Base-by-base conservation (phyloP, 2,797 vertebrate species). In the Sebastiscus albofasciatus region DNA sequence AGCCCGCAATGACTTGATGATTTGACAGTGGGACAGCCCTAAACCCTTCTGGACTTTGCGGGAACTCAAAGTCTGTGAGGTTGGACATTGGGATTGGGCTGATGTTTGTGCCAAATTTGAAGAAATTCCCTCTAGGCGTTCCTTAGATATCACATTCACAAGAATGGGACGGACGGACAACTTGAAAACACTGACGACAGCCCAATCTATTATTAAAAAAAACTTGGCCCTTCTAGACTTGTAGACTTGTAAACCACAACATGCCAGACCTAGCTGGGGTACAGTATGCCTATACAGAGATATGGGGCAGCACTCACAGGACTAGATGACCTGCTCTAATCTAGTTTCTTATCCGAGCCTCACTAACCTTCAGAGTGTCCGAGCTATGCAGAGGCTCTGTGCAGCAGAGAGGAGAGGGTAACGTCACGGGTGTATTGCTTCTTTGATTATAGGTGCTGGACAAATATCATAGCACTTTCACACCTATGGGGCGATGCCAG, bases 381-480 rank as follows among this genome's bases (percentile, higher is more conserved):
- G 10, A 67, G 33, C 31, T 34, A 27, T 58, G 58, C 64, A 52
- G 33, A 18, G 49, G 20, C 26, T 69, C 54, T 26, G 65, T 33
- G n/a, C 29, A 55, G 79, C 59, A 26, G 55, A 75, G 66, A 67
- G 54, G 52, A 70, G 49, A 73, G 72, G 70, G 65, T 58, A 14
- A 56, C 61, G 20, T 70, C 56, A n/a, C 59, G 46, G 33, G 67
- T 77, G 68, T 16, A 72, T 20, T 71, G 34, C 27, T n/a, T 77
- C 29, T 87, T 82, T 87, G 89, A 92, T 88, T 78, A 67, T 81
- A 77, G 82, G 56, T 59, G 24, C 74, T 61, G 80, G 74, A 87
- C 75, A 83, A 80, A 81, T 71, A 81, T 36, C 2, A 42, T 1
- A 20, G 67, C 68, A 6, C 60, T 65, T 24, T 82, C 69, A 69